Base-by-base conservation (phyloP, 2,888 invertebrate genomes). In the Poecilobothrus nobilitatus region DNA sequence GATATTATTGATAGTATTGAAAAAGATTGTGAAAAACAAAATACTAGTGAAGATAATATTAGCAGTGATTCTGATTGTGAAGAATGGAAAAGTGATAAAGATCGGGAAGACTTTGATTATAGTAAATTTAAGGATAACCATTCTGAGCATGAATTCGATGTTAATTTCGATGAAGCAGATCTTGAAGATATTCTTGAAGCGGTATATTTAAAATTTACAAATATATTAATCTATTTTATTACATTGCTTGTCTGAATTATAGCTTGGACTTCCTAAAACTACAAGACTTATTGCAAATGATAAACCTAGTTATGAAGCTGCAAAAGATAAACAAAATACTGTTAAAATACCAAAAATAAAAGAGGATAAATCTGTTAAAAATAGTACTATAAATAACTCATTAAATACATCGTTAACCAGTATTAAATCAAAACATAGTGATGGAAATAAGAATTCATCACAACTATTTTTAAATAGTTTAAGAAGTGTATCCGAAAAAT, bases 201-300 rank as follows among this genome's bases (percentile, higher is more conserved):
- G 53, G 53, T 53, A 53, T 53, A 53, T 53, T 53, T 37, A 12
- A 37, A 37, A 12, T 15, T 5, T 41, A 15, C 15, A 41, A 9
- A 41, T 15, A 72, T 1, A 72, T n/a, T n/a, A 75, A 37, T 41
- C 2, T 9, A 12, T 37, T 8, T 6, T 37, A 37, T 37, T 37
- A 10, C 6, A 37, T 27, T 27, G 27, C 2, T 15, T 18, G 1
- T 18, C n/a, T 53, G 18, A 53, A 12, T 53, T 6, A 12, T 53
- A 53, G 53, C 18, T 53, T 18, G 53, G 53, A n/a, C 18, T 53
- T 18, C 53, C 53, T 12, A 53, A 53, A 18, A 53, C 53, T 53
- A 53, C n/a, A 6, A 53, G 18, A 53, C 9, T 53, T 53, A 6
- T 53, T 2, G 2, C 53, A 15, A 9, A 6, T 6, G n/a, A n/a